phyloP scores from a whole-genome alignment of 2,888 invertebrate genomes.

The Calephelis perditalis region DNA sequence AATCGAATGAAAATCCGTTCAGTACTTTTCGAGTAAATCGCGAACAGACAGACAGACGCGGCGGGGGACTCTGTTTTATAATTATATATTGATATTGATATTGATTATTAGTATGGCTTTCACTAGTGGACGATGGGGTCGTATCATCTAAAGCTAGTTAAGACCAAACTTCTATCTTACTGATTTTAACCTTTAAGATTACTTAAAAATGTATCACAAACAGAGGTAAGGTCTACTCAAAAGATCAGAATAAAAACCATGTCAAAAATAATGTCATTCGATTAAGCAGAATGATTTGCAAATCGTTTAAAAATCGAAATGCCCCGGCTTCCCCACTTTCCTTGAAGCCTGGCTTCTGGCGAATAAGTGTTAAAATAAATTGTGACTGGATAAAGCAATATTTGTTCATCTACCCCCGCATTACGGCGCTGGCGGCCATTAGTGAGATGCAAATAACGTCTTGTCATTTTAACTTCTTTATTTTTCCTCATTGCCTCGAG shows the following conservation, averaged over 20 bases:
- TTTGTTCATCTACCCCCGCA: conserved; percentile 77
- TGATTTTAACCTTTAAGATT: too few relatives aligned
- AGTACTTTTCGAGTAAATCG: too few relatives aligned
- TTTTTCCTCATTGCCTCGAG: conserved; percentile 58
- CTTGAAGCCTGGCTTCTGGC: conserved; percentile 59
- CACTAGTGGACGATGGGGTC: too few relatives aligned
- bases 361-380: conserved; percentile 75
- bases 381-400: conserved; percentile 76
- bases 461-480: conserved; percentile 77
- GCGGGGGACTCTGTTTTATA: too few relatives aligned
- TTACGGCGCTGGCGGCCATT: conserved; percentile 70
- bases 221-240: background rate
- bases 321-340: conserved; percentile 60
- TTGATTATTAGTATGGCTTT: too few relatives aligned
- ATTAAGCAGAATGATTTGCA: conserved; percentile 73
- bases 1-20: too few relatives aligned
- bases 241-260: background rate
- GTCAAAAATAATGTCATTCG: conserved; percentile 66
- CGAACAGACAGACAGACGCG: too few relatives aligned
- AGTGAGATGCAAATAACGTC: conserved; percentile 77
- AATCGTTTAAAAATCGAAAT: conserved; percentile 72
- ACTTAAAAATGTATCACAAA: too few relatives aligned
- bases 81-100: too few relatives aligned
- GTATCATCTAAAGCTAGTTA: too few relatives aligned
- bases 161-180: too few relatives aligned